Evolutionary conservation across 1,140 invertebrate species (phyloP).

Genomic region (Trichogramma pretiosum): DNA sequence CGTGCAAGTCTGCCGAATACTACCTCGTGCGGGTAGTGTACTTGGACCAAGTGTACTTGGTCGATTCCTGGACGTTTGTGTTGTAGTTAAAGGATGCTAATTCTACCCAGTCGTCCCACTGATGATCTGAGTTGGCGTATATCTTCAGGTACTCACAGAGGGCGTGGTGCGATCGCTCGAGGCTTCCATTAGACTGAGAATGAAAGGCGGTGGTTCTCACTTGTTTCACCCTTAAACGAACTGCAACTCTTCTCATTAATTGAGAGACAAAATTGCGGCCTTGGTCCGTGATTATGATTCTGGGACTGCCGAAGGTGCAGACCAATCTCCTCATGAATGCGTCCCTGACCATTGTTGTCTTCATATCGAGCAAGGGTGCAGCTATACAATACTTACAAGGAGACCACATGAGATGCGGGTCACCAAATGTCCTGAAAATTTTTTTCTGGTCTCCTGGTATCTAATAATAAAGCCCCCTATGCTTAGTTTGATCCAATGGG

Average conservation of each 20-base stretch:
- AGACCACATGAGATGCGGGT: no score
- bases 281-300: conserved; percentile 10
- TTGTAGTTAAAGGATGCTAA: not conserved
- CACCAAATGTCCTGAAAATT: no score
- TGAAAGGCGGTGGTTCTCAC: conserved; percentile 7
- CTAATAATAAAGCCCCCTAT: no score
- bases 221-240: conserved; percentile 5
- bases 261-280: conserved; percentile 8
- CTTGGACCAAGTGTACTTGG: not conserved
- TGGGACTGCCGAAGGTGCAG: conserved; percentile 9
- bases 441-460: no score
- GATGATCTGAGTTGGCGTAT: not conserved
- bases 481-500: no score
- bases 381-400: conserved; percentile 17
- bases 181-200: no score
- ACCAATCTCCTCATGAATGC: conserved; percentile 12
- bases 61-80: not conserved
- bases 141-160: no score
- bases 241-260: conserved; percentile 3
- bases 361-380: not conserved
- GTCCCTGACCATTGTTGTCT: conserved; percentile 1
- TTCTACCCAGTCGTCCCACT: not conserved
- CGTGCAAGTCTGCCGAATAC: not conserved
- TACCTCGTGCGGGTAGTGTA: no score
- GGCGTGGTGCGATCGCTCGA: not conserved